These are phyloP conservation scores for Thymelicus lineola DNA, from an alignment of 2,888 invertebrate genomes.

Conservation along the genomic window DNA sequence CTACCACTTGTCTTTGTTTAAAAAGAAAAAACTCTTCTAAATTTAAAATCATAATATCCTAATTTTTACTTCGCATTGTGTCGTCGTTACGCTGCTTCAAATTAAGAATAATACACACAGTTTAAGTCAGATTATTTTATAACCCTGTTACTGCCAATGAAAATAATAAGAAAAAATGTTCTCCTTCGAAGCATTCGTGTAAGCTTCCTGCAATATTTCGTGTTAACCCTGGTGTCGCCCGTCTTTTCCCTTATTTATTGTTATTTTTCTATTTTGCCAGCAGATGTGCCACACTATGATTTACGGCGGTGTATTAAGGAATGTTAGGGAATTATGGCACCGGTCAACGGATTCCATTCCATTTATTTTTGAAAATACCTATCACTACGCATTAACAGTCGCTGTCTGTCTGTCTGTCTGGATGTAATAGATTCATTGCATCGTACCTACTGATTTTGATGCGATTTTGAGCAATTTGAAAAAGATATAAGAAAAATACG, in stretches of 20 bases:
- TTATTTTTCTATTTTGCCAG: constrained; percentile 85
- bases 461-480: neutral
- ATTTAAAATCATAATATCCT: no score
- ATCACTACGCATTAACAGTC: no score
- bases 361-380: neutral
- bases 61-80: no score
- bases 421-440: no score
- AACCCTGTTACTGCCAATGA: neutral
- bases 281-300: constrained; percentile 81
- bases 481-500: no score
- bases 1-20: no score
- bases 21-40: no score
- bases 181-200: constrained; percentile 42
- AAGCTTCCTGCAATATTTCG: constrained; percentile 53
- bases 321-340: constrained; percentile 62
- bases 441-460: neutral
- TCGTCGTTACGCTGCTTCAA: neutral
- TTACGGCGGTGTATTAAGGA: constrained; percentile 79
- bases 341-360: constrained; percentile 46
- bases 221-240: constrained; percentile 54
- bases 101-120: neutral
- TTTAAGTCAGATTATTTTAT: neutral
- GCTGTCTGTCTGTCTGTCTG: no score
- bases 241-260: constrained; percentile 78
- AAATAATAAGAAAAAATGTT: constrained; percentile 11